These are phyloP conservation scores for Dendronephthya gigantea DNA, from an alignment of 64 coral and sea anemone species.

Conservation along the genomic window DNA sequence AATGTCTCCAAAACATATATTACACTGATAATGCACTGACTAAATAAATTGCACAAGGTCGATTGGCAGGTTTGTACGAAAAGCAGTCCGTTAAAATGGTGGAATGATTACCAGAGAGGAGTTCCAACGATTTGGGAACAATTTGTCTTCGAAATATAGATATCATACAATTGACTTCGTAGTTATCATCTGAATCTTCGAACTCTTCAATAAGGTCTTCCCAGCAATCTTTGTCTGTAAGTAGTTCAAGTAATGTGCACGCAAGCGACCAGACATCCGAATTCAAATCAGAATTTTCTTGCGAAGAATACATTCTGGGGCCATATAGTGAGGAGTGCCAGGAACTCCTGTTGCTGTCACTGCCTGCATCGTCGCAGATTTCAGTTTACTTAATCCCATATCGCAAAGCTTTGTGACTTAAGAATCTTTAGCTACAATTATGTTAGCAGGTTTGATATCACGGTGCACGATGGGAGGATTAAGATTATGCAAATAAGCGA, in stretches of 20 bases:
- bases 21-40: neutral
- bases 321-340: neutral
- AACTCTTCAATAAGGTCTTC: neutral
- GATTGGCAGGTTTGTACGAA: neutral
- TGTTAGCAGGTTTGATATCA: slow-evolving; percentile 37
- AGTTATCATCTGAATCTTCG: neutral
- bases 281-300: neutral
- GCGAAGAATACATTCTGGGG: neutral
- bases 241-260: neutral
- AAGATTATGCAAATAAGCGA: slow-evolving; percentile 35
- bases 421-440: slow-evolving; percentile 6
- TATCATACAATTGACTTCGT: neutral
- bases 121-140: neutral
- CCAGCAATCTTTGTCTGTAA: neutral
- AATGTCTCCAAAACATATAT: neutral
- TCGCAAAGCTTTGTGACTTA: slow-evolving; percentile 67
- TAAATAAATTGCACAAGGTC: neutral
- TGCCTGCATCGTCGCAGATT: slow-evolving; percentile 18
- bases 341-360: neutral
- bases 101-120: neutral
- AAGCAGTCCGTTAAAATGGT: neutral
- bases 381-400: slow-evolving; percentile 59
- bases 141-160: neutral
- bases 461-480: slow-evolving; percentile 34
- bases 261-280: neutral